These are phyloP conservation scores for Philantomba maxwellii DNA, from an alignment of 2,113 vertebrate species.

Conservation along the genomic window DNA sequence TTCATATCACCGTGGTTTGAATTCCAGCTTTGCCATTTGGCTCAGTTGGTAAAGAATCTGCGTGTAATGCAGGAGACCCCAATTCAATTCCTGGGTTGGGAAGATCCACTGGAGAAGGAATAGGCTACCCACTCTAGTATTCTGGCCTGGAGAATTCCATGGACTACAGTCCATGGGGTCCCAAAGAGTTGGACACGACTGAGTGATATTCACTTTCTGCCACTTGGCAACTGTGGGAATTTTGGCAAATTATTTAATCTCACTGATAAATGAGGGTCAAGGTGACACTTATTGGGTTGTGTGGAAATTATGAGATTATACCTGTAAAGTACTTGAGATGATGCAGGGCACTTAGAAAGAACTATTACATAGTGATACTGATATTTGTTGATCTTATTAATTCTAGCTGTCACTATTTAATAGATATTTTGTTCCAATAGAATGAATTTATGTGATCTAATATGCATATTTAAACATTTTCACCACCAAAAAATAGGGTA, in stretches of 20 bases:
- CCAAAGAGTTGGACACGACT: not conserved
- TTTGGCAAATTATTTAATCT: not conserved
- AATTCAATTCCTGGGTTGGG: not conserved
- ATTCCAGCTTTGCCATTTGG: not conserved
- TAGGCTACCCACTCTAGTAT: not conserved
- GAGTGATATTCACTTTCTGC: not conserved
- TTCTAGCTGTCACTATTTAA: not conserved
- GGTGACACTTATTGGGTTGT: not conserved
- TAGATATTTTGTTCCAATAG: not conserved
- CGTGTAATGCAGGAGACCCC: accelerated
- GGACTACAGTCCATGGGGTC: not conserved
- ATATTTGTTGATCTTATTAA: not conserved
- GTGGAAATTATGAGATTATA: not conserved
- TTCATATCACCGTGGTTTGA: not conserved
- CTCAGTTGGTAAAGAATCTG: not conserved
- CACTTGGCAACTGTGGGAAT: not conserved
- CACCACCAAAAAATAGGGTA: not conserved
- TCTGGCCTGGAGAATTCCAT: not conserved
- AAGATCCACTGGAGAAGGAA: not conserved
- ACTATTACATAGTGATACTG: not conserved
- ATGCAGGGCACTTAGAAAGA: not conserved
- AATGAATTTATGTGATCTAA: not conserved
- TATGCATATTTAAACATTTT: not conserved
- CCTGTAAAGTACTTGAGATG: not conserved
- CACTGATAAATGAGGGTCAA: not conserved